phyloP scores from a whole-genome alignment of 2,888 invertebrate species.

The Pyrrhia umbra region DNA sequence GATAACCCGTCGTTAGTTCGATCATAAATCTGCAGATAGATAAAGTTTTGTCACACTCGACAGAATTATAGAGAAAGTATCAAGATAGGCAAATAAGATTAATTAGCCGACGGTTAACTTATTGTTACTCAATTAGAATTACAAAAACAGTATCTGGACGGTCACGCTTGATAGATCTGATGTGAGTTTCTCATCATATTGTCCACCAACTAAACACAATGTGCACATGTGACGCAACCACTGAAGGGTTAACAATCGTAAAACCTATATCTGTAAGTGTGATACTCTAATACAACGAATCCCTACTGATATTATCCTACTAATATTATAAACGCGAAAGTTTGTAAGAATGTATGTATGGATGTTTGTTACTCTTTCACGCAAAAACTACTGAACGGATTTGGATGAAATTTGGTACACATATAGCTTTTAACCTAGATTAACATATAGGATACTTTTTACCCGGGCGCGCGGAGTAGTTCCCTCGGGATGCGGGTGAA shows the following conservation, averaged over 20 bases:
- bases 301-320: too few relatives aligned
- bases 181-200: too few relatives aligned
- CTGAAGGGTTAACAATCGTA: not conserved
- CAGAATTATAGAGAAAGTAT: conserved; percentile 12
- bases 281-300: too few relatives aligned
- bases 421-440: too few relatives aligned
- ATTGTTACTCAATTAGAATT: not conserved
- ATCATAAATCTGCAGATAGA: not conserved
- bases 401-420: too few relatives aligned
- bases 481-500: too few relatives aligned
- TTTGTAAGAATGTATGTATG: too few relatives aligned
- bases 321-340: too few relatives aligned
- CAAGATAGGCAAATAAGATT: not conserved
- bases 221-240: not conserved
- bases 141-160: not conserved
- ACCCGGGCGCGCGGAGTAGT: too few relatives aligned
- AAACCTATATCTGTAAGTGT: not conserved
- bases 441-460: too few relatives aligned
- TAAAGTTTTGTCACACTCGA: not conserved
- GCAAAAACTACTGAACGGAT: too few relatives aligned
- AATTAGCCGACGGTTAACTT: conserved; percentile 1
- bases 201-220: not conserved
- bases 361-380: too few relatives aligned
- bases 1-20: not conserved
- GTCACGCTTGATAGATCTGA: not conserved